Base-by-base conservation (phyloP, 2,888 invertebrate species). In the Halocaridina rubra region DNA sequence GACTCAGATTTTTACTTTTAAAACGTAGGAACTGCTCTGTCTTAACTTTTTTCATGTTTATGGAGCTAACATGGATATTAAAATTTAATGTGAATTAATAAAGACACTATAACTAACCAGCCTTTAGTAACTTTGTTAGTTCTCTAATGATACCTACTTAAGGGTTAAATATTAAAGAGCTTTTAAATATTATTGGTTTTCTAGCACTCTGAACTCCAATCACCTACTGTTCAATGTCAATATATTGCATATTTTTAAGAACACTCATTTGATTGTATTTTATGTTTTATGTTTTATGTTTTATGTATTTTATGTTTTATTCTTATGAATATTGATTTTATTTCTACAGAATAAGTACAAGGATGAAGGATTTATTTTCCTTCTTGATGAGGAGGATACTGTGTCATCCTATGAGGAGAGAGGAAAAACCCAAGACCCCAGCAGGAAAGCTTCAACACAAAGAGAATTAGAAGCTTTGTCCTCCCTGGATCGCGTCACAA, bases 351-450 rank as follows among this genome's bases (percentile, higher is more conserved):
- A 93, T 85, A 92, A 95, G 91, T 98, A 98, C 90, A 93, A 93
- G 89, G 92, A 93, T 27, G 92, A 94, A 72, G 93, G 93, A 33
- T 92, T 97, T 2, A 90, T 93, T 80, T 98, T 94, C 90, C 91
- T 98, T 72, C 91, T 94, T 33, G 97, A 98, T 91, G 92, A 93
- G 0, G 94, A 94, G 88, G 98, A 98, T 90, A 96, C 97, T 0
- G 95, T 97, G 0, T 93, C 93, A 87, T 94, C 94, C 0, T 98
- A 92, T 89, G 92, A 92, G 89, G 74, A 89, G 89, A 80, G 82
- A 80, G 22, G 84, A 69, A 24, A 88, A 88, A 22, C 87, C 89
- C 96, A 95, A 89, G 94, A 94, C 89, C 61, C 61, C 10, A 75
- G 76, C 24, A 59, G 77, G 13, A 59, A 32, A 19, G 81, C 72